These are phyloP conservation scores for Parotia lawesii DNA, from an alignment of 2,113 vertebrate species.

Conservation along the genomic window DNA sequence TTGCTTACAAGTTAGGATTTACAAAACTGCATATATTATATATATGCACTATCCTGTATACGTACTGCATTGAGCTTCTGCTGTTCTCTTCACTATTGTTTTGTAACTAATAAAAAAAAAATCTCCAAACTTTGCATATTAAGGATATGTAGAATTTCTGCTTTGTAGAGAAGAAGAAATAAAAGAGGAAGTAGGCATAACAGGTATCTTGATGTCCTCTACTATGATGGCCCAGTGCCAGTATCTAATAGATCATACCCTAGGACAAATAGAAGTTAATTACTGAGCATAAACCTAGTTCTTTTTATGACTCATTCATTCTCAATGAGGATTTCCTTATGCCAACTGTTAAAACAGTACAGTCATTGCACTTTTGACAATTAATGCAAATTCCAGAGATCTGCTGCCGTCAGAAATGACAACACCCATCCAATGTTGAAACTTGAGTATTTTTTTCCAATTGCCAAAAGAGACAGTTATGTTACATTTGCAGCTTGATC, in stretches of 20 bases:
- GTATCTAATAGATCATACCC: conserved; percentile 7
- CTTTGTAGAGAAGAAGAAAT: neutral
- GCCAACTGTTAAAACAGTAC: conserved; percentile 18
- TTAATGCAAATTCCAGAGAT: conserved; percentile 13
- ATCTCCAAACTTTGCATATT: neutral
- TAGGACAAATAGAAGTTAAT: conserved; percentile 57
- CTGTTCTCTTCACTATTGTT: neutral
- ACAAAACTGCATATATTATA: neutral
- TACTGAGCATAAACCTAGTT: conserved; percentile 31
- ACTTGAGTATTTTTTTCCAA: neutral
- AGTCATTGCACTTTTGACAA: conserved; percentile 29
- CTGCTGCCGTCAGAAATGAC: neutral
- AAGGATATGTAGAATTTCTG: neutral
- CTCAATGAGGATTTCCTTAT: neutral
- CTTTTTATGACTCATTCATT: conserved; percentile 54
- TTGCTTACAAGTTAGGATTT: neutral
- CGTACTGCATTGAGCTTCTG: neutral
- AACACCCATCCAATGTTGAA: conserved; percentile 23
- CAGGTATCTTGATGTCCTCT: neutral
- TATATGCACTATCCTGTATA: neutral
- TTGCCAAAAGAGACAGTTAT: neutral
- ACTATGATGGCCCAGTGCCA: neutral
- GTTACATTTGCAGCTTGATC: neutral
- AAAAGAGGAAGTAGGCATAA: neutral
- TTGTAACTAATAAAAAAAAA: neutral